Conservation (phyloP, 2,888 invertebrate species). For the Hydrotaea cyrtoneurina region DNA sequence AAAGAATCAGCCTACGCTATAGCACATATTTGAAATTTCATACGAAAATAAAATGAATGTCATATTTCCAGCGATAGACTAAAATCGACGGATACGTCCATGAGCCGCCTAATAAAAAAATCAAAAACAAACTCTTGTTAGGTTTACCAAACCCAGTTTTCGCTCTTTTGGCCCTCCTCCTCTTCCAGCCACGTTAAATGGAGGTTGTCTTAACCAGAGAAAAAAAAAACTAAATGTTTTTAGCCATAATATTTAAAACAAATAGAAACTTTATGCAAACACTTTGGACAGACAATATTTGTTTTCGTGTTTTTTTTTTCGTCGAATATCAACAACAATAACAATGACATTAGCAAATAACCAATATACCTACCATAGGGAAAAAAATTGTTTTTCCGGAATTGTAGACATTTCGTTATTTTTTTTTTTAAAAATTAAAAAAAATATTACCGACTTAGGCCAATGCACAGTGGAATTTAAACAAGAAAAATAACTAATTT, state of each 20-base stretch:
- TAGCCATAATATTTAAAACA: neutral
- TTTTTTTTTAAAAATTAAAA: too few species aligned
- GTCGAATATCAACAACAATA: neutral
- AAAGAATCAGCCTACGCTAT: too few species aligned
- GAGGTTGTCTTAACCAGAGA: neutral
- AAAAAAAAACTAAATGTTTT: neutral
- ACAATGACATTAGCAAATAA: constrained; percentile 20
- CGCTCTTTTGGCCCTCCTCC: too few species aligned
- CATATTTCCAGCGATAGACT: too few species aligned
- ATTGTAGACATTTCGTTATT: neutral
- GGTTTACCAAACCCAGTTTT: too few species aligned
- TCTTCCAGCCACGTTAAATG: neutral
- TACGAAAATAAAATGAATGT: neutral
- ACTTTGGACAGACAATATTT: neutral
- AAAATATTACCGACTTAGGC: too few species aligned
- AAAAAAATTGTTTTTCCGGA: constrained; percentile 40
- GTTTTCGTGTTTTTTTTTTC: constrained; percentile 3
- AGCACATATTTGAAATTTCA: too few species aligned
- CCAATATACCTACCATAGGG: constrained; percentile 15
- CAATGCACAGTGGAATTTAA: too few species aligned
- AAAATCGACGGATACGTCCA: too few species aligned
- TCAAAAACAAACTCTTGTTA: too few species aligned
- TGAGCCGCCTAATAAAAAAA: neutral
- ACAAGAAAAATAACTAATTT: too few species aligned
- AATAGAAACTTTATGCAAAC: constrained; percentile 37